Evolutionary conservation across 2,888 invertebrate species (phyloP).

Genomic region (Seira musarum): DNA sequence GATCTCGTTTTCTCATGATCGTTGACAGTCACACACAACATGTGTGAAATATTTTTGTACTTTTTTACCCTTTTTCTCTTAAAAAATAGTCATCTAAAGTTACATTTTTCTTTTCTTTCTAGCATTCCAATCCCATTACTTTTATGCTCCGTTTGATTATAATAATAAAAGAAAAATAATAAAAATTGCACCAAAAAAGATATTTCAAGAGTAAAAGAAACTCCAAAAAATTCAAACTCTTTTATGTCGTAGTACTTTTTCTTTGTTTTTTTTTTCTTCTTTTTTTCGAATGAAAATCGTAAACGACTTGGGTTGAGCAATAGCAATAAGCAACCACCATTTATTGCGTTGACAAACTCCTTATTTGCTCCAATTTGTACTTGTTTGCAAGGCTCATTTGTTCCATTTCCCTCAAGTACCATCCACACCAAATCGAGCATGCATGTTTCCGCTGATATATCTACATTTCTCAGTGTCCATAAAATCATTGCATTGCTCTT

Average conservation of each 20-base stretch:
- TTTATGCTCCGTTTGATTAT: conserved; percentile 16
- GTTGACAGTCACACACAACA: conserved; percentile 1
- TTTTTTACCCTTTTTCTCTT: background rate
- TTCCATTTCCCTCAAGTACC: conserved; percentile 60
- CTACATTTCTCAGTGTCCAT: conserved; percentile 21
- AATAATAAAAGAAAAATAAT: conserved; percentile 27
- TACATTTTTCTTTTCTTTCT: background rate
- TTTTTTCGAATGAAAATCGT: background rate
- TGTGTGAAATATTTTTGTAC: conserved; percentile 1
- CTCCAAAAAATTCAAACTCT: background rate
- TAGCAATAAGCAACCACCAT: conserved; percentile 65
- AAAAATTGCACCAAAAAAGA: background rate
- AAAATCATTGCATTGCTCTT: conserved; percentile 33
- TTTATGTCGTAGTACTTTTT: background rate
- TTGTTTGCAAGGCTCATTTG: conserved; percentile 59
- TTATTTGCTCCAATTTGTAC: conserved; percentile 62
- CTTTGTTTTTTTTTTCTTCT: background rate
- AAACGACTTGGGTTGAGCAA: conserved; percentile 31
- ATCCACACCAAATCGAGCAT: conserved; percentile 57
- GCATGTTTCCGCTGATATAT: conserved; percentile 43
- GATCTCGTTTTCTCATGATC: conserved; percentile 22
- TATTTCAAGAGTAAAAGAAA: background rate
- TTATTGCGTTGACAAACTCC: conserved; percentile 56
- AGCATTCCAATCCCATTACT: conserved; percentile 18
- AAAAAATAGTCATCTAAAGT: background rate